Conservation (phyloP, 2,113 vertebrate genomes). For the Seriola aureovittata region DNA sequence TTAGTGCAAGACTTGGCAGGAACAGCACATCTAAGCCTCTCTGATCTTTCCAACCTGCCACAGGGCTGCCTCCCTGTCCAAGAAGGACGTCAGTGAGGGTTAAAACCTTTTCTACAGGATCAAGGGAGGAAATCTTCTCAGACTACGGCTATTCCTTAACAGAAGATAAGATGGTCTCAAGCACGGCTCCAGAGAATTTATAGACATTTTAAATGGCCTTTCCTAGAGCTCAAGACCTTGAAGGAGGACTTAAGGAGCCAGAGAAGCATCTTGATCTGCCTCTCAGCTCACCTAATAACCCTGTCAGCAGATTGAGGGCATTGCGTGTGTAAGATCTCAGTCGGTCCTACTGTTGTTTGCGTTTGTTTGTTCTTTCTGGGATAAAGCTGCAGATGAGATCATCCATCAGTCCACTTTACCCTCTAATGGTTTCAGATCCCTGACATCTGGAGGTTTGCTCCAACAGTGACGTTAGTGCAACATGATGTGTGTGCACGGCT, state of each 20-base stretch:
- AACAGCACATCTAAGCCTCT: conserved; percentile 64
- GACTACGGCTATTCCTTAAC: conserved; percentile 59
- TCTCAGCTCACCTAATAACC: conserved; percentile 75
- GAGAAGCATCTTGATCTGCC: conserved; percentile 72
- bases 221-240: conserved; percentile 68
- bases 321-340: conserved; percentile 42
- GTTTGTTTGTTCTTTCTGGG: conserved; percentile 70
- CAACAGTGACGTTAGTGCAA: conserved; percentile 20
- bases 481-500: conserved; percentile 16
- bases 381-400: conserved; percentile 66
- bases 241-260: conserved; percentile 69
- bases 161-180: conserved; percentile 73
- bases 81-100: conserved; percentile 58
- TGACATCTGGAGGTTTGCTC: conserved; percentile 66
- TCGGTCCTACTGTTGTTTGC: conserved; percentile 63
- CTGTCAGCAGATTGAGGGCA: conserved; percentile 73
- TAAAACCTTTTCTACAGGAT: conserved; percentile 80
- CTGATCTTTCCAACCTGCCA: conserved; percentile 72
- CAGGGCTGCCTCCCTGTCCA: conserved; percentile 49
- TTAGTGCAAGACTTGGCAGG: conserved; percentile 46
- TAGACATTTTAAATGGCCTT: conserved; percentile 77
- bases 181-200: conserved; percentile 74
- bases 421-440: conserved; percentile 68
- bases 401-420: conserved; percentile 67
- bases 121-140: conserved; percentile 76